Percentiles rank a stretch among this genome's conserved stretches.
Conservation (phyloP, 2,113 vertebrate genomes). For the Galeopterus variegatus region DNA sequence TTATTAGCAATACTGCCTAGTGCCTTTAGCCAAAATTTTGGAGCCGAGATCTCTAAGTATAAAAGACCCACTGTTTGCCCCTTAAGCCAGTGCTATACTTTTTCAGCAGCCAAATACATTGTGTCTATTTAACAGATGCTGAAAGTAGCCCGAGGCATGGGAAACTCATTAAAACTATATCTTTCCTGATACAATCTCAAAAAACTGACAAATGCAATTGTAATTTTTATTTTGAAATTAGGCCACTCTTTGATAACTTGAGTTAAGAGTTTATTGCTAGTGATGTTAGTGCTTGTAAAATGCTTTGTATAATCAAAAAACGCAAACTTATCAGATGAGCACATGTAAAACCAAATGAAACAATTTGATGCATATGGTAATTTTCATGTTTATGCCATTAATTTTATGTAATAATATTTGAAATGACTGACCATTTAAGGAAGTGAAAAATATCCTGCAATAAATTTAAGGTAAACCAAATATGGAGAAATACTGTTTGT, state of each 20-base stretch:
- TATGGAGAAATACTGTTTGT: neutral
- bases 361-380: neutral
- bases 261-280: neutral
- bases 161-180: neutral
- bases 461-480: constrained; percentile 15
- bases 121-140: neutral
- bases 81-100: neutral
- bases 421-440: neutral
- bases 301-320: constrained; percentile 2
- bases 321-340: neutral
- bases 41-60: neutral
- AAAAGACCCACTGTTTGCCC: neutral
- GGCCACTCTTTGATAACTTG: neutral
- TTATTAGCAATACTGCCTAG: neutral
- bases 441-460: neutral
- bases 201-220: neutral
- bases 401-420: neutral
- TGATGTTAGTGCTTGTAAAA: neutral
- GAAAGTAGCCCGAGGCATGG: neutral
- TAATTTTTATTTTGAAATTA: constrained; percentile 29
- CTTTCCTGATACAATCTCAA: neutral
- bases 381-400: neutral
- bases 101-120: neutral
- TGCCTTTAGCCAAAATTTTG: neutral
- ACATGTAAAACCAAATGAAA: neutral